These are phyloP conservation scores for Lapara coniferarum DNA, from an alignment of 2,888 invertebrate genomes.

Conservation along the genomic window DNA sequence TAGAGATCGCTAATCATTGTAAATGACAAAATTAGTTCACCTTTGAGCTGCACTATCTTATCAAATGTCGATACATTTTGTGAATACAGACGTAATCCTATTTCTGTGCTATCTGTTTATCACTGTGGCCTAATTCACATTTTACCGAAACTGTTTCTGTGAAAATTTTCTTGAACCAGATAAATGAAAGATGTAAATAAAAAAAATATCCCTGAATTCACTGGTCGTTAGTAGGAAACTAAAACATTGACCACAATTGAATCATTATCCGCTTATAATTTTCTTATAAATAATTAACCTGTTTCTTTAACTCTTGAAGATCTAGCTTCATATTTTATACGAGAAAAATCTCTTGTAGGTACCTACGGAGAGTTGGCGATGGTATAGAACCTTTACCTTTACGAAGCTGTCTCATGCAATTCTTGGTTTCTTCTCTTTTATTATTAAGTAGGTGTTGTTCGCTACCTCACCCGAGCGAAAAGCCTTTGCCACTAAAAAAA, in stretches of 20 bases:
- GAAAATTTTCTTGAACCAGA: background rate
- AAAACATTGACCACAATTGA: background rate
- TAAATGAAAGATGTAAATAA: too few relatives aligned
- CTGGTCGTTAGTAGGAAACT: too few relatives aligned
- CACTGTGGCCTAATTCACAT: conserved; percentile 14
- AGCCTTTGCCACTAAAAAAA: too few relatives aligned
- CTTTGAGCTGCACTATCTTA: conserved; percentile 24
- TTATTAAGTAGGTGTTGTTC: too few relatives aligned
- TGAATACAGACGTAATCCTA: conserved; percentile 7
- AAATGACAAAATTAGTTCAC: conserved; percentile 9
- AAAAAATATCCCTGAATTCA: background rate
- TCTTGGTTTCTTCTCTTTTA: too few relatives aligned
- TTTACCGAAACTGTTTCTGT: background rate
- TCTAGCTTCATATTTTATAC: background rate
- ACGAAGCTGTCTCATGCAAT: too few relatives aligned
- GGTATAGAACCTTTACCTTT: too few relatives aligned
- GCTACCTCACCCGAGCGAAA: too few relatives aligned
- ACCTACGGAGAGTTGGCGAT: too few relatives aligned
- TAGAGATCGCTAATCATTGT: background rate
- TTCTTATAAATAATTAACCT: too few relatives aligned
- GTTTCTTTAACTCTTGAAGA: too few relatives aligned
- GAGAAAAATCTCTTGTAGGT: too few relatives aligned
- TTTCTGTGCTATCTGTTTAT: background rate
- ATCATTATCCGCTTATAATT: background rate
- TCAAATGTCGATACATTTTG: conserved; percentile 12